Conservation (phyloP, 1,140 invertebrate genomes). For the Archegozetes longisetosus region DNA sequence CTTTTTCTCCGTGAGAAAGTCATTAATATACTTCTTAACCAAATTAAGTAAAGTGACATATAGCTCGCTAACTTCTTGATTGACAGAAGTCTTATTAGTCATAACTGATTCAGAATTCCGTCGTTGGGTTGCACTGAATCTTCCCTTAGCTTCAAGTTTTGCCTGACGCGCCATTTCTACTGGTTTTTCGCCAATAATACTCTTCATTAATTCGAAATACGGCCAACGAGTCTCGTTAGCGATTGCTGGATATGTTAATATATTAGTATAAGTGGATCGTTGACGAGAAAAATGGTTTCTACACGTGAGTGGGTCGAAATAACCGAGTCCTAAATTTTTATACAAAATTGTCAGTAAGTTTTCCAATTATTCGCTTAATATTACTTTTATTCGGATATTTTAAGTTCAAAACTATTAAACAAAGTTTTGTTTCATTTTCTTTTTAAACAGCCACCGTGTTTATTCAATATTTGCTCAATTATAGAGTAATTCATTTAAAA, state of each 20-base stretch:
- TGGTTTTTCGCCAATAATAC: not conserved
- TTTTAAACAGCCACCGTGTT: no score
- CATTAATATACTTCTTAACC: not conserved
- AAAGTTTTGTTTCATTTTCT: no score
- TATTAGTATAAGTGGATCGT: no score
- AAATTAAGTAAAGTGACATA: not conserved
- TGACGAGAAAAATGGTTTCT: no score
- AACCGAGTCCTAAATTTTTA: no score
- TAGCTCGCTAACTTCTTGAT: not conserved
- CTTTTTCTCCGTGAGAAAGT: not conserved
- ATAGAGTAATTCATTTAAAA: no score
- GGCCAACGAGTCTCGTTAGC: not conserved
- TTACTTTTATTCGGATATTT: no score
- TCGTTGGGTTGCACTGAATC: not conserved
- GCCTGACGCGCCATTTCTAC: not conserved
- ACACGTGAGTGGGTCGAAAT: no score
- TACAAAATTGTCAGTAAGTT: no score
- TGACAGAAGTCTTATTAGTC: not conserved
- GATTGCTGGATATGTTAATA: not conserved
- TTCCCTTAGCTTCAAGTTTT: not conserved
- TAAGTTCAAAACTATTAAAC: no score
- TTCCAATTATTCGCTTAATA: no score
- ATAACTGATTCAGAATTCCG: not conserved
- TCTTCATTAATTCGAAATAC: not conserved
- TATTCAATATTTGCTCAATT: no score